These are phyloP conservation scores for Camponotus vicinus DNA, from an alignment of 1,140 invertebrate species.

Conservation along the genomic window DNA sequence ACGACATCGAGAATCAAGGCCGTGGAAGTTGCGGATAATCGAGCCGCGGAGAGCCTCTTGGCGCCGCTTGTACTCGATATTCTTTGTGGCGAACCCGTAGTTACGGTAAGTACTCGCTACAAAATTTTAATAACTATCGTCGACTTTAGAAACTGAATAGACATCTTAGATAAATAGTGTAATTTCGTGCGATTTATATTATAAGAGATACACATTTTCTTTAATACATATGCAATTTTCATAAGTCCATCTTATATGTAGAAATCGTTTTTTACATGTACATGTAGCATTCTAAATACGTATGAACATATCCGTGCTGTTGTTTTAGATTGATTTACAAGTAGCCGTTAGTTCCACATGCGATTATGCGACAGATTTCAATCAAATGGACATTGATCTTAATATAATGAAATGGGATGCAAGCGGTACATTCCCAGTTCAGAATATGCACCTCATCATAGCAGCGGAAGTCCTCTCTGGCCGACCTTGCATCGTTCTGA, in stretches of 20 bases:
- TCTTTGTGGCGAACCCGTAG: constrained; percentile 88
- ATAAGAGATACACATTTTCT: too few relatives aligned
- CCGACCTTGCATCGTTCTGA: constrained; percentile 80
- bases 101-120: constrained; percentile 85
- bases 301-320: background rate
- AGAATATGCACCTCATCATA: constrained; percentile 87
- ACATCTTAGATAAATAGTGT: too few relatives aligned
- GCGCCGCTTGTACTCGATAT: constrained; percentile 87
- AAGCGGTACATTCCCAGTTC: constrained; percentile 81
- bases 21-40: constrained; percentile 90
- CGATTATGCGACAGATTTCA: constrained; percentile 79
- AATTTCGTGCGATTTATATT: too few relatives aligned
- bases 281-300: too few relatives aligned
- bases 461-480: constrained; percentile 88
- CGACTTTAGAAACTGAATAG: too few relatives aligned
- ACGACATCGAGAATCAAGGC: constrained; percentile 91
- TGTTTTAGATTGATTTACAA: constrained; percentile 81
- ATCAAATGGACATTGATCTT: constrained; percentile 86
- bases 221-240: too few relatives aligned
- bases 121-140: background rate
- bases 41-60: constrained; percentile 88
- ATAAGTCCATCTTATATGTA: background rate
- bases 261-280: too few relatives aligned
- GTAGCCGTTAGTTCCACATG: constrained; percentile 80
- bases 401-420: constrained; percentile 58